Evolutionary conservation across 2,797 vertebrate genomes (phyloP), one percentile per base, ranked within the genome.

Genomic region (Menidia menidia): DNA sequence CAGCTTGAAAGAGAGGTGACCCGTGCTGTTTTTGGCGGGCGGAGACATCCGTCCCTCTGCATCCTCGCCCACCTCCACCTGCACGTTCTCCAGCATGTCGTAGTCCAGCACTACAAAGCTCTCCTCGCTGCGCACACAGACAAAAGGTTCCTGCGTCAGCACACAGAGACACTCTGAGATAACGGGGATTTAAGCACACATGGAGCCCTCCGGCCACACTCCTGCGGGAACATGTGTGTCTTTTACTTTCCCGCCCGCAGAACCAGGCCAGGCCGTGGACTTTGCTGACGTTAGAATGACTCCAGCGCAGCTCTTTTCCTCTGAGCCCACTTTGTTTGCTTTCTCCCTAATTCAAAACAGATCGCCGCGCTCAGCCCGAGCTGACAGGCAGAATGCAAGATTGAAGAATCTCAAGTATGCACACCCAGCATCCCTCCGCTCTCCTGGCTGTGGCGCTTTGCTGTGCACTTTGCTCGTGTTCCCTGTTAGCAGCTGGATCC

Each of bases 41-140:
- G 25, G 80, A 4, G 91, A 73, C 0, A 8, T 53, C 2, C 80
- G 86, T 0, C 64, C 81, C 0, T 96, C 96, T 0, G 30, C 2
- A 2, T 84, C 91, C 51, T 95, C 94, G 0, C 83, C 64, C 39
- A 94, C 88, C 69, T 94, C 92, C 80, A 96, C 96, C 0, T 88
- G 91, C 56, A 98, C 64, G 4, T 97, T 95, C 71, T 96, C 93
- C 86, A 95, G 80, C 42, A 89, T 97, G 76, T 96, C 96, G 0
- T 99, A 97, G 89, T 98, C 96, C 85, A 95, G 93, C 71, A 99
- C 98, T 0, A 90, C 54, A 59, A 96, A 98, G 90, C 94, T 96
- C 80, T 98, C 98, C 84, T 99, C 98, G 0, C 98, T 99, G 86
- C 0, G 19, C n/a, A 73, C 4, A 82, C 16, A 80, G 48, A 61